A percentile compares a stretch with the other conserved stretches of the same genome.
Conservation (phyloP, 2,113 vertebrate genomes). For the Protomyctophum bolini region DNA sequence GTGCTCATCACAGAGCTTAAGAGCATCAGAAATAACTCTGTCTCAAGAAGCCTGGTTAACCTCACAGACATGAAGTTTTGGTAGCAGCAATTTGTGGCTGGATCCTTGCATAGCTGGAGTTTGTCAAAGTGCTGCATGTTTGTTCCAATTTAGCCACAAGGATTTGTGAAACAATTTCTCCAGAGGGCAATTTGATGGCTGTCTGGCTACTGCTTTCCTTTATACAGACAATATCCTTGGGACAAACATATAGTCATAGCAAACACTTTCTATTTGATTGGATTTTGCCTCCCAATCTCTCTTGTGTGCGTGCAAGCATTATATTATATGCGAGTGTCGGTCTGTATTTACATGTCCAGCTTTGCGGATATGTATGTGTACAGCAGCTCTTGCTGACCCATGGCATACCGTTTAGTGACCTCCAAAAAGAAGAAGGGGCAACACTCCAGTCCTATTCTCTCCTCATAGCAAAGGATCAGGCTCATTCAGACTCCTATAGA, state of each 20-base stretch:
- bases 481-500: not conserved
- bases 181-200: not conserved
- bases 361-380: not conserved
- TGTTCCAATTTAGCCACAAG: constrained; percentile 16
- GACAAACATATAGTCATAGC: not conserved
- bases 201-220: constrained; percentile 8
- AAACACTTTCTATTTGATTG: not conserved
- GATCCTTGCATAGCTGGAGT: constrained; percentile 11
- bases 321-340: not conserved
- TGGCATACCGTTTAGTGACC: not conserved
- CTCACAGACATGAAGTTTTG: constrained; percentile 21
- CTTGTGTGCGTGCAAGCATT: not conserved
- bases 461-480: not conserved
- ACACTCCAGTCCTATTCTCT: not conserved
- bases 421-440: accelerated
- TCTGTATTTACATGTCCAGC: not conserved
- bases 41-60: constrained; percentile 24
- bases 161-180: not conserved
- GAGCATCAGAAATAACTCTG: constrained; percentile 38
- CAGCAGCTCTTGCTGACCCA: not conserved
- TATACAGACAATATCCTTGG: not conserved
- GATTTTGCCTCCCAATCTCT: not conserved
- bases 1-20: constrained; percentile 7
- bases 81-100: constrained; percentile 10
- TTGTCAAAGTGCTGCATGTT: constrained; percentile 14